A percentile compares a stretch with the other conserved stretches of the same genome.
These are phyloP conservation scores for Drosophila anomalata DNA, from an alignment of 2,888 invertebrate genomes.

Conservation along the genomic window DNA sequence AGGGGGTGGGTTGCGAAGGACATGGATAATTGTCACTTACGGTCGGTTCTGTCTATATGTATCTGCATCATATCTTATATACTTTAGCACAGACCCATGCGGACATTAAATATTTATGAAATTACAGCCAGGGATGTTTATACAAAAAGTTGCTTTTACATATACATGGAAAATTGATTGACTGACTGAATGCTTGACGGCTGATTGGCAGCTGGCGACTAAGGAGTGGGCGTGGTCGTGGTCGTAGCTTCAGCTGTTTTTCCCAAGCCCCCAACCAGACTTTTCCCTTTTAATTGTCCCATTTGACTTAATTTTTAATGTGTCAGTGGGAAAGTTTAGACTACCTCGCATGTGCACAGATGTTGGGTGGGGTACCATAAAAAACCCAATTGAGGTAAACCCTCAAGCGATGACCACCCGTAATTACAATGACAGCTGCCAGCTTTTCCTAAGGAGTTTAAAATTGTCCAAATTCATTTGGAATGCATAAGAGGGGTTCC, in stretches of 20 bases:
- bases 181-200: slow-evolving; percentile 39
- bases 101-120: slow-evolving; percentile 62
- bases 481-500: slow-evolving; percentile 34
- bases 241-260: slow-evolving; percentile 6
- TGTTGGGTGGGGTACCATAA: slow-evolving; percentile 16
- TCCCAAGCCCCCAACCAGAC: slow-evolving; percentile 11
- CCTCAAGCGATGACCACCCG: slow-evolving; percentile 22
- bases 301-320: slow-evolving; percentile 70
- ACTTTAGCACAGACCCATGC: slow-evolving; percentile 9
- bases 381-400: slow-evolving; percentile 1
- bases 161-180: slow-evolving; percentile 56
- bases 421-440: slow-evolving; percentile 42
- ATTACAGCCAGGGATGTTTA: slow-evolving; percentile 29
- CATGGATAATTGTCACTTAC: slow-evolving; percentile 74
- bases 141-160: slow-evolving; percentile 19
- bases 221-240: neutral
- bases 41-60: slow-evolving; percentile 27
- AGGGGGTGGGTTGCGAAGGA: slow-evolving; percentile 3
- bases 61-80: slow-evolving; percentile 34
- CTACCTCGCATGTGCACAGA: slow-evolving; percentile 43
- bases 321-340: slow-evolving; percentile 28
- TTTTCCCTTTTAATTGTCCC: slow-evolving; percentile 55
- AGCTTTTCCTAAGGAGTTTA: slow-evolving; percentile 28
- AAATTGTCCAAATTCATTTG: slow-evolving; percentile 24
- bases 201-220: slow-evolving; percentile 40